phyloP scores from a whole-genome alignment of 2,797 vertebrate species.

The Acrossocheilus wenchowensis region DNA sequence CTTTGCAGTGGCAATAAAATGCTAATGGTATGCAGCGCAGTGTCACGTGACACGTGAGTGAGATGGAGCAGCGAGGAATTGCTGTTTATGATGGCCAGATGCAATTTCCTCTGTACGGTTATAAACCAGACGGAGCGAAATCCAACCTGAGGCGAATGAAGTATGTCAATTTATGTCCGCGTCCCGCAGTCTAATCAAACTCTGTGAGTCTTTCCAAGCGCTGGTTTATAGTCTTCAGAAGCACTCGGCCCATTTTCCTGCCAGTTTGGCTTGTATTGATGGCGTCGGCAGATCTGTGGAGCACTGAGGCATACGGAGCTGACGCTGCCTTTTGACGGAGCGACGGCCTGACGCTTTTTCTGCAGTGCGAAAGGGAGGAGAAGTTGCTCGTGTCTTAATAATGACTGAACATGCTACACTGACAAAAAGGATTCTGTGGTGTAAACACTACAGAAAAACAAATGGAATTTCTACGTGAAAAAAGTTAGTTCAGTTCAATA shows the following conservation, averaged over 20 bases:
- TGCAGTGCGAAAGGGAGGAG: slow-evolving; percentile 15
- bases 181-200: slow-evolving; percentile 29
- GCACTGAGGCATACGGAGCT: slow-evolving; percentile 27
- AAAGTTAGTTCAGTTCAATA: too few species aligned
- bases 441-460: background rate
- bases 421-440: too few species aligned
- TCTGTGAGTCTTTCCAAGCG: background rate
- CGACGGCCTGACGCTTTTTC: background rate
- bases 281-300: slow-evolving; percentile 36
- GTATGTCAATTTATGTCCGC: background rate
- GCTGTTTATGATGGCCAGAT: background rate
- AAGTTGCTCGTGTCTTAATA: background rate
- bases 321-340: slow-evolving; percentile 42
- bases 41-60: slow-evolving; percentile 61
- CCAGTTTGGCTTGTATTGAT: slow-evolving; percentile 53
- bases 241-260: slow-evolving; percentile 46
- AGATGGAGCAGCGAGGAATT: slow-evolving; percentile 2
- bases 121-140: background rate
- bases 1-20: slow-evolving; percentile 75
- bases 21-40: slow-evolving; percentile 73
- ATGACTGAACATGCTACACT: background rate
- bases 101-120: background rate
- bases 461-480: background rate
- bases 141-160: background rate
- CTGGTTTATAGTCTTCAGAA: slow-evolving; percentile 26